phyloP scores from a whole-genome alignment of 35 echinoderm and acorn worm species.

The Ptychodera flava region DNA sequence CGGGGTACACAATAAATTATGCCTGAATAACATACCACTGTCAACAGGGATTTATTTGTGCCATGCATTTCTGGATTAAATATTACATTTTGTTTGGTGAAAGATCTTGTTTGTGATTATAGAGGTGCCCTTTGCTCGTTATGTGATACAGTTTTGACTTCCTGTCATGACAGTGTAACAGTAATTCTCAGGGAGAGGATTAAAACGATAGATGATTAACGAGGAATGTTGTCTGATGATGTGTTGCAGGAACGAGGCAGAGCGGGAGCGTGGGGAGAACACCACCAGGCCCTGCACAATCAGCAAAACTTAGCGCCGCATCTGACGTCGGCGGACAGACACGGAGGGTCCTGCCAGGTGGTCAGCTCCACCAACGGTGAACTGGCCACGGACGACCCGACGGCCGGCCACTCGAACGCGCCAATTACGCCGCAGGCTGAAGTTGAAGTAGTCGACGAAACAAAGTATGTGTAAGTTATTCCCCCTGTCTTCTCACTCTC shows the following conservation, averaged over 20 bases:
- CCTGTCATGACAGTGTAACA: too few species aligned
- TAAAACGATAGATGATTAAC: too few species aligned
- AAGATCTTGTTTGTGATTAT: too few species aligned
- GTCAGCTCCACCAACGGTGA: constrained; percentile 97
- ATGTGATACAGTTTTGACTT: too few species aligned
- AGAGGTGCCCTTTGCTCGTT: too few species aligned
- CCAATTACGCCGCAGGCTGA: constrained; percentile 83
- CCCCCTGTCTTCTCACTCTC: background rate
- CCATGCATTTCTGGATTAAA: too few species aligned
- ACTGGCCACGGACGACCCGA: constrained; percentile 69
- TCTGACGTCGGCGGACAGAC: constrained; percentile 30
- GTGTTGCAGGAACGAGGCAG: background rate
- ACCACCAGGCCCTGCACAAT: background rate
- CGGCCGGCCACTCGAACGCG: constrained; percentile 82
- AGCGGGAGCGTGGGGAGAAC: background rate
- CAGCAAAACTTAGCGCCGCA: background rate
- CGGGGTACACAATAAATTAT: too few species aligned
- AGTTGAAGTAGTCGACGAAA: constrained; percentile 96
- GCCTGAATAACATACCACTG: too few species aligned
- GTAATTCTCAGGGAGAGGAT: too few species aligned
- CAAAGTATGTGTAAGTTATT: constrained; percentile 69
- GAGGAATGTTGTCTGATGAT: too few species aligned
- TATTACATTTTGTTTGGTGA: too few species aligned
- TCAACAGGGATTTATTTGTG: too few species aligned
- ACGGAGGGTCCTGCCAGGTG: constrained; percentile 80